Conservation (phyloP, 2,888 invertebrate genomes). For the Serripes groenlandicus region DNA sequence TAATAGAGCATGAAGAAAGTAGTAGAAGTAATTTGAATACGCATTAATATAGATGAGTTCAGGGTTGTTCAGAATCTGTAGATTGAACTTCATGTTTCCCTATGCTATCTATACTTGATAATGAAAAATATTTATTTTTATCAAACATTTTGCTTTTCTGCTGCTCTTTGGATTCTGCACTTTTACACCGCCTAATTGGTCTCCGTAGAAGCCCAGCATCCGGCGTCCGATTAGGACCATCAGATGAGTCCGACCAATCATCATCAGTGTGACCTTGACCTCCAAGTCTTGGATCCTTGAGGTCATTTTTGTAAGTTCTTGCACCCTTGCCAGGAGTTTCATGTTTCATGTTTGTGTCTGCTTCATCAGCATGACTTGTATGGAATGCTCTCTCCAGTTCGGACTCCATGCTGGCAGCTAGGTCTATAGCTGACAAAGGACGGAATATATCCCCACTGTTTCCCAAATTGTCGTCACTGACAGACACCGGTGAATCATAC, state of each 20-base stretch:
- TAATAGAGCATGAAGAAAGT: no score
- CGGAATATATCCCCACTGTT: slow-evolving; percentile 73
- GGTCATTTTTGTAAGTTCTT: slow-evolving; percentile 5
- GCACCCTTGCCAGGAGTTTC: slow-evolving; percentile 42
- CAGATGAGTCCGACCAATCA: slow-evolving; percentile 23
- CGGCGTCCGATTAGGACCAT: slow-evolving; percentile 29
- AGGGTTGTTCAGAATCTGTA: no score
- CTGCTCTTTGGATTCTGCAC: slow-evolving; percentile 38
- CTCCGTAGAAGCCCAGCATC: slow-evolving; percentile 30
- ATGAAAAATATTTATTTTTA: slow-evolving; percentile 54
- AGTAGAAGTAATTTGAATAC: no score
- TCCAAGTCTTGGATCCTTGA: slow-evolving; percentile 15
- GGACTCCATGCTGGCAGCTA: slow-evolving; percentile 82
- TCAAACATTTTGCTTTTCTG: slow-evolving; percentile 50
- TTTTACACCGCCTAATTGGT: slow-evolving; percentile 55
- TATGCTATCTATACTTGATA: slow-evolving; percentile 53
- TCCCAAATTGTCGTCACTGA: slow-evolving; percentile 25
- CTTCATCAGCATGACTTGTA: slow-evolving; percentile 40
- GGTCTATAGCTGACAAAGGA: slow-evolving; percentile 80
- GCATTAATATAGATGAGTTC: no score
- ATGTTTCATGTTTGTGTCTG: slow-evolving; percentile 50
- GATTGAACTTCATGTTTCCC: slow-evolving; percentile 21
- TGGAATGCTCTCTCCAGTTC: slow-evolving; percentile 77
- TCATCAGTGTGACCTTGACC: slow-evolving; percentile 7
- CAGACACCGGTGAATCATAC: slow-evolving; percentile 14